Evolutionary conservation across 2,888 invertebrate genomes (phyloP), one percentile per base, ranked within the genome.

Genomic region (Neoaliturus tenellus): DNA sequence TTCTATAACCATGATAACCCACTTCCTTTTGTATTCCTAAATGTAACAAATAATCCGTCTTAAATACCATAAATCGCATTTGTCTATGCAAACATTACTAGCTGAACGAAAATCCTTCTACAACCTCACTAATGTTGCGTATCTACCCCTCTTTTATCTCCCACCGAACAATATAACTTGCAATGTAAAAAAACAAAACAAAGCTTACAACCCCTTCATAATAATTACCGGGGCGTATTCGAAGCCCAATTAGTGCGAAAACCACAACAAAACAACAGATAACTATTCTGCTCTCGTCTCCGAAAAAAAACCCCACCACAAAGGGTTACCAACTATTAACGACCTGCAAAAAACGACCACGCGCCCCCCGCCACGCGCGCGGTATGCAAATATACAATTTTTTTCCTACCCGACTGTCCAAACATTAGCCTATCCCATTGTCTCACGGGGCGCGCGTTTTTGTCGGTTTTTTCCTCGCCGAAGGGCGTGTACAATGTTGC

Each of bases 211-310:
- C 28, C 62, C 28, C 31, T 8, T 62, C 3, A 6, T 31, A 28
- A 62, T 62, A 62, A 62, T 28, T 14, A 28, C 28, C 25, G 28
- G 55, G 62, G 62, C 62, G 62, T 28, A 31, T 23, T 14, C 4
- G 20, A 51, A 14, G 20, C 28, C 62, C 14, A 62, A 62, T 62
- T 62, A 62, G 62, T 31, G n/a, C n/a, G 62, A 28, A 62, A 62
- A 8, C 62, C 62, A 62, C 62, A 62, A 62, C 62, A 62, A 62
- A 62, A 62, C 62, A 62, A 62, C 62, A 62, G 28, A 55, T 55
- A 4, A 55, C 20, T 14, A 62, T 28, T 62, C 14, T 14, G 62
- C 31, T 62, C 62, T 28, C 62, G 62, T 28, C 12, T 12, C 62
- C 25, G 28, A 28, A 62, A 62, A 23, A 55, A 55, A 55, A 55